A percentile compares a stretch with the other conserved stretches of the same genome.
These are phyloP conservation scores for Bubo blakistoni DNA, from an alignment of 2,113 vertebrate genomes.

Conservation along the genomic window DNA sequence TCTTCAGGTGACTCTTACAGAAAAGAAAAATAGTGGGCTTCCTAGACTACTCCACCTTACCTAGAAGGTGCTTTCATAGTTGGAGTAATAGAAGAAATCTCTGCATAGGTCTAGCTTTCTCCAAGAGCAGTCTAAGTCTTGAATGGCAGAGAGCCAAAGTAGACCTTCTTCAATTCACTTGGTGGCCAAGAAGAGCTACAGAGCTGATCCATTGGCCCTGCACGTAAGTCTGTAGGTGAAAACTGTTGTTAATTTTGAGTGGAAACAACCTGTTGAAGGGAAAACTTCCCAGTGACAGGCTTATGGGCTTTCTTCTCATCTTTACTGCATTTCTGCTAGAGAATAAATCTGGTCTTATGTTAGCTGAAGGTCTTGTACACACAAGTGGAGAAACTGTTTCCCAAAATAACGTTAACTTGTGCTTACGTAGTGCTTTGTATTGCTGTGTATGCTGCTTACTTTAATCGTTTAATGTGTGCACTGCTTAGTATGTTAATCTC, in stretches of 20 bases:
- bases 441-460: background rate
- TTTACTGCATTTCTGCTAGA: background rate
- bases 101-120: background rate
- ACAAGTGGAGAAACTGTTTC: background rate
- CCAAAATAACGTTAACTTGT: background rate
- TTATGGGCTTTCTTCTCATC: background rate
- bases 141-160: background rate
- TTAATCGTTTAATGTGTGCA: background rate
- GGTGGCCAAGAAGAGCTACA: background rate
- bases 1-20: background rate
- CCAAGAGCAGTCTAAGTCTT: background rate
- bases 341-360: background rate
- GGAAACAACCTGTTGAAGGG: background rate
- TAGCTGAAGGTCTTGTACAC: background rate
- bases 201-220: background rate
- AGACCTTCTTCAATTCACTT: background rate
- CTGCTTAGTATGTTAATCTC: background rate
- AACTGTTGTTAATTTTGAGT: background rate
- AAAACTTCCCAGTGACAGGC: background rate
- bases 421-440: background rate
- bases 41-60: background rate
- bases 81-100: background rate
- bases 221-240: background rate
- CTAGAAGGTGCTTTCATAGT: background rate
- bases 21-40: background rate